Base-by-base conservation (phyloP, 2,113 vertebrate species). In the Poecile atricapillus region DNA sequence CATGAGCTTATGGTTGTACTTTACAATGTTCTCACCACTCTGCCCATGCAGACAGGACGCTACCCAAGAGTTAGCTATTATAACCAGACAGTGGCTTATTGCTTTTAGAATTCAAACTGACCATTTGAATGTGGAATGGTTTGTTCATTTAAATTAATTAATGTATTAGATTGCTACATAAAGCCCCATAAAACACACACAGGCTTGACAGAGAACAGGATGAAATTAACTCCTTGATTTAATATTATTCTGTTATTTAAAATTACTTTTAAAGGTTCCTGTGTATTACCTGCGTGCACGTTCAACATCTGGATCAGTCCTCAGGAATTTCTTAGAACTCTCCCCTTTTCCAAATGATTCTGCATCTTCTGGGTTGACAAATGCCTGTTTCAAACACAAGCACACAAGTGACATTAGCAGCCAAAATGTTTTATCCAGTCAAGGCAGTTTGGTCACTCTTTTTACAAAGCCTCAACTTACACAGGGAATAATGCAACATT, bases 341-440 rank as follows among this genome's bases (percentile, higher is more conserved):
- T 97, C 97, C 1, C 96, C 96, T 78, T 97, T 98, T 46, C 91
- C 96, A 53, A 94, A 56, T 2, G 30, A 0, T 21, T 14, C 69
- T 21, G 35, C 37, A 84, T 99, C 99, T 95, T 99, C 99, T 33
- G 97, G 97, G 76, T 98, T 99, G n/a, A 5, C 86, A 96, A 99
- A 99, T 15, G 93, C 98, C 98, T 99, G 69, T 94, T 90, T 89
- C 39, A 87, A 87, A 85, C 60, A 95, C 2, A 73, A 67, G 84
- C 31, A 68, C 33, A 70, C 4, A 30, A 7, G 6, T 70, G 18
- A 56, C 15, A 67, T 83, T 5, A 87, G 30, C 64, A 75, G 21
- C 17, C 82, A 76, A 46, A 73, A 88, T 25, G 7, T 37, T 84
- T 55, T 10, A 47, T 19, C 79, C 71, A 64, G n/a, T 33, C 22